These are phyloP conservation scores for Mellivora capensis DNA, from an alignment of 2,113 vertebrate species.

Conservation along the genomic window DNA sequence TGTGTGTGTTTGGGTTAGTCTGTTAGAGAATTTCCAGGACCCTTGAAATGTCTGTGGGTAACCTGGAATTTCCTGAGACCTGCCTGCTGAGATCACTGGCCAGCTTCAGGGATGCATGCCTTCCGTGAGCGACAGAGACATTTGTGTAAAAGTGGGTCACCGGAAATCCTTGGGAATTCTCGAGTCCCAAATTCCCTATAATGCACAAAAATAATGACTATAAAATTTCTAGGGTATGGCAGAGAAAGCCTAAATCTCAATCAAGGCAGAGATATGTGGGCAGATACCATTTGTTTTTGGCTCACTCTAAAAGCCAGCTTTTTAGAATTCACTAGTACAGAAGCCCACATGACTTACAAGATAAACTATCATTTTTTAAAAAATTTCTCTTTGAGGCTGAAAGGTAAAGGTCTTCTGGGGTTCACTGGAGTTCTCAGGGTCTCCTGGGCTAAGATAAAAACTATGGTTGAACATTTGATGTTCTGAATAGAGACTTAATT, in stretches of 20 bases:
- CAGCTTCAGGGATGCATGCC: background rate
- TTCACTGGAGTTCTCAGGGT: background rate
- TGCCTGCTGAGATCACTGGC: constrained; percentile 42
- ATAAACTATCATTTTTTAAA: background rate
- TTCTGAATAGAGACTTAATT: constrained; percentile 28
- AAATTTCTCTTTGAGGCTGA: constrained; percentile 13
- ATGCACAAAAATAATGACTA: background rate
- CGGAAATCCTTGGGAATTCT: constrained; percentile 16
- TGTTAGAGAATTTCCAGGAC: constrained; percentile 68
- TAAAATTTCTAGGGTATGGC: background rate
- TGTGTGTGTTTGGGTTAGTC: constrained; percentile 53
- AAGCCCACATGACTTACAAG: background rate
- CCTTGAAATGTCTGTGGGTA: constrained; percentile 71
- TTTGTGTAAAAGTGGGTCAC: background rate
- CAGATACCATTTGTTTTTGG: background rate
- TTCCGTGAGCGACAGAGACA: constrained; percentile 35
- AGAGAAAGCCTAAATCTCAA: background rate
- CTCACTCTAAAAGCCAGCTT: background rate
- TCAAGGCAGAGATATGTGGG: background rate
- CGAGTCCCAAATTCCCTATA: background rate
- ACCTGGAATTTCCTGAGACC: constrained; percentile 75
- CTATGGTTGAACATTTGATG: background rate
- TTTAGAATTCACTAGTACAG: background rate
- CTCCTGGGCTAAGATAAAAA: background rate
- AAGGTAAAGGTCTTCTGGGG: background rate